These are phyloP conservation scores for Cosmia trapezina DNA, from an alignment of 2,888 invertebrate genomes.

Conservation along the genomic window DNA sequence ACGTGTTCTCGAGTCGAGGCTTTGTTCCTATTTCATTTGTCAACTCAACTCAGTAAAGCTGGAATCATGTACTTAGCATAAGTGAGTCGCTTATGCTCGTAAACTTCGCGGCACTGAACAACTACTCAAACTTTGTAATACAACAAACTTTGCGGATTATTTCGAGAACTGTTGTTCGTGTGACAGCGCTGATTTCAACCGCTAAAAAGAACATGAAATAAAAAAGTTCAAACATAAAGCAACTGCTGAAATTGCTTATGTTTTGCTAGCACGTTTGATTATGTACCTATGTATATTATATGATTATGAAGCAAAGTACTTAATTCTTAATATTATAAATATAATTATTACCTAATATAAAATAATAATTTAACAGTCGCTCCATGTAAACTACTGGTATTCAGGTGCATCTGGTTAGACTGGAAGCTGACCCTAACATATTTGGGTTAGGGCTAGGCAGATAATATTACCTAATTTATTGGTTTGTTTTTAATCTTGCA, in stretches of 20 bases:
- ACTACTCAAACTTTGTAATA: conserved; percentile 55
- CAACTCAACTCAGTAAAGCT: conserved; percentile 57
- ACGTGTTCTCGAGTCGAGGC: conserved; percentile 12
- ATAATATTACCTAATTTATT: no score
- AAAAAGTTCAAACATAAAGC: not conserved
- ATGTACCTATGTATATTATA: not conserved
- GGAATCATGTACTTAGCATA: conserved; percentile 61
- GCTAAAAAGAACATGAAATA: conserved; percentile 22
- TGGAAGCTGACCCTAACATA: no score
- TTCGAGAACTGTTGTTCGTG: conserved; percentile 33
- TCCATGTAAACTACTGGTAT: no score
- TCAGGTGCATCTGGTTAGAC: no score
- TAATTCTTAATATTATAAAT: not conserved
- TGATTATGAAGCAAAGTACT: no score
- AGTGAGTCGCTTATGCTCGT: conserved; percentile 61
- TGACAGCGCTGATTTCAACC: conserved; percentile 22
- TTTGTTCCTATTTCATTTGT: conserved; percentile 53
- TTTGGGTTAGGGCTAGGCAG: no score
- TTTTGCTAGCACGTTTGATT: no score
- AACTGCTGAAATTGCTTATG: not conserved
- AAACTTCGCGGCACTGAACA: conserved; percentile 47
- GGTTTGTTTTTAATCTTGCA: not conserved
- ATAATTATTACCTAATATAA: no score
- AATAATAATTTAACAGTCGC: no score
- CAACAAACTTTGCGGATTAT: conserved; percentile 58